Base-by-base conservation (phyloP, 1,140 invertebrate species). In the Trialeurodes vaporariorum region DNA sequence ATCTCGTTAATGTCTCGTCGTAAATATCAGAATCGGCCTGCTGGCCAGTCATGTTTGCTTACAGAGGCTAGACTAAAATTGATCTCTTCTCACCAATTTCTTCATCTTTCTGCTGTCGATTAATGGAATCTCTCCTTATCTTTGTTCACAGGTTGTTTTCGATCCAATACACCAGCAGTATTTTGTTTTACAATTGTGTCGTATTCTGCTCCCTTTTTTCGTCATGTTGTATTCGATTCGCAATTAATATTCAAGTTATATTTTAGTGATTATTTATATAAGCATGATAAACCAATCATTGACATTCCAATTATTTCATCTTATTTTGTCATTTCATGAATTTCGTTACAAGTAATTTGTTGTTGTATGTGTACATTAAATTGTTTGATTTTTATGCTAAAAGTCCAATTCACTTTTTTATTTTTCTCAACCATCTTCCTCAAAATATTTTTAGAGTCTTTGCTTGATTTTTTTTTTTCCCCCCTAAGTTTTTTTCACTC, bases 321-420 rank as follows among this genome's bases (percentile, higher is more conserved):
- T 63, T 63, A 27, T 26, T 63, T 26, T 22, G n/a, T 27, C 25
- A 26, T 63, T 34, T 63, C 34, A 63, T 63, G 22, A 63, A 27
- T 34, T 27, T 27, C 62, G 34, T 63, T 63, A 26, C 62, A 63
- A 34, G 34, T 63, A 25, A 63, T 24, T 26, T 26, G 23, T 63
- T 63, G 62, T 26, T 63, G 22, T 63, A 25, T 27, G 26, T 63
- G 62, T 27, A 63, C 22, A 63, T 26, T 63, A 34, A 63, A 63
- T 34, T 34, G 34, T 34, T 63, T n/a, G n/a, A 27, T 24, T 26
- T 63, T 26, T 63, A 34, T 25, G 24, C 24, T 61, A 25, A 25
- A 25, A 61, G 26, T 25, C 24, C 24, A 49, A 49, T 49, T 49
- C 34, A 49, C 34, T 9, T 9, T 9, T 49, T 49, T 49, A 17